These are phyloP conservation scores for Campoplex nolae DNA, from an alignment of 2,888 invertebrate species.

Conservation along the genomic window DNA sequence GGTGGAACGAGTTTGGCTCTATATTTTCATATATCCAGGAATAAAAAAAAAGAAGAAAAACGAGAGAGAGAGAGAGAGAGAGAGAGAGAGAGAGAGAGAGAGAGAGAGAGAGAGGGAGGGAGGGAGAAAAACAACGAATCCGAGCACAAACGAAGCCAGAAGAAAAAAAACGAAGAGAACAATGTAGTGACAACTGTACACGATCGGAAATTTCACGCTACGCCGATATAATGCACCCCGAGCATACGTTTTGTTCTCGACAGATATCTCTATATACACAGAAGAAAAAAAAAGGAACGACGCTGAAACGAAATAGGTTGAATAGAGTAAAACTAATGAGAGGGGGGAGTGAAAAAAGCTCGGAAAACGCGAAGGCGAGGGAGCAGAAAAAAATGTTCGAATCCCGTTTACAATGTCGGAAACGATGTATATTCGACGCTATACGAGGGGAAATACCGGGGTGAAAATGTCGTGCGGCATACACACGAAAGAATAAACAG, in stretches of 20 bases:
- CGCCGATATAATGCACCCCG: slow-evolving; percentile 49
- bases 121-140: not conserved
- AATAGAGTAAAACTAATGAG: not conserved
- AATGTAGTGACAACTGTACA: slow-evolving; percentile 26
- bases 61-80: too few species aligned
- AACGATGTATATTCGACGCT: not conserved
- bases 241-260: not conserved
- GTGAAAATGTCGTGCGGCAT: not conserved
- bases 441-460: not conserved
- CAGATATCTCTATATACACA: not conserved
- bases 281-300: not conserved
- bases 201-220: slow-evolving; percentile 56
- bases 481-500: not conserved
- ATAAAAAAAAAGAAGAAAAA: not conserved
- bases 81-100: too few species aligned
- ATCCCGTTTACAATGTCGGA: slow-evolving; percentile 32
- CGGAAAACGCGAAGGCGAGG: slow-evolving; percentile 28
- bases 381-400: slow-evolving; percentile 50
- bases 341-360: not conserved
- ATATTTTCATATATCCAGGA: slow-evolving; percentile 8
- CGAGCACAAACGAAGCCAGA: not conserved
- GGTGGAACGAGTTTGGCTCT: slow-evolving; percentile 1
- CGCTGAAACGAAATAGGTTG: not conserved
- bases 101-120: too few species aligned
- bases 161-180: not conserved